A percentile compares a stretch with the other conserved stretches of the same genome.
Evolutionary conservation across 1,140 invertebrate genomes (phyloP).

Genomic region (Pomacea maculata): DNA sequence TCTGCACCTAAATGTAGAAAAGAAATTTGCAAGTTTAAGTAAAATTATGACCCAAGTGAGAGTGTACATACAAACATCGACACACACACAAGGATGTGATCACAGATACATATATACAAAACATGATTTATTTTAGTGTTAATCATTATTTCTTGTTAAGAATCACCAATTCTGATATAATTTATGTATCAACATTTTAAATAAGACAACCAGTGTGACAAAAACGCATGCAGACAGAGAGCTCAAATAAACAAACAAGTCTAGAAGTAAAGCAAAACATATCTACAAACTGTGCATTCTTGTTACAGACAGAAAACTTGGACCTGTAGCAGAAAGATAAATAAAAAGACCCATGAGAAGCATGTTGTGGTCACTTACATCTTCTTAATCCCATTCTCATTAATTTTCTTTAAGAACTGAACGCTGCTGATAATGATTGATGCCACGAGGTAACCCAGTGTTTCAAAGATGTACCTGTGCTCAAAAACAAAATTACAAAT

Average conservation of each 20-base stretch:
- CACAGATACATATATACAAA: too few relatives aligned
- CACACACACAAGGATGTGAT: too few relatives aligned
- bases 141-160: too few relatives aligned
- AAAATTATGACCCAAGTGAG: too few relatives aligned
- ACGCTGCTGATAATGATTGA: slow-evolving; percentile 86
- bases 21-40: background rate
- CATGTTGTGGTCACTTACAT: slow-evolving; percentile 68
- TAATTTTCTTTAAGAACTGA: slow-evolving; percentile 81
- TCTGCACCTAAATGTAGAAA: slow-evolving; percentile 70
- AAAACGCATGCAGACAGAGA: background rate
- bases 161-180: too few relatives aligned
- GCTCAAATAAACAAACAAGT: too few relatives aligned
- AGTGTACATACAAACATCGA: too few relatives aligned
- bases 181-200: too few relatives aligned
- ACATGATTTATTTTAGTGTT: too few relatives aligned
- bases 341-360: background rate
- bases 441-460: slow-evolving; percentile 85
- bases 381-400: slow-evolving; percentile 81
- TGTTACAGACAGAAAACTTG: background rate
- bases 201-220: too few relatives aligned
- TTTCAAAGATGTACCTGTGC: slow-evolving; percentile 92
- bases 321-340: background rate
- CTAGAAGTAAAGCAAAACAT: too few relatives aligned
- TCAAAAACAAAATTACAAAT: slow-evolving; percentile 16
- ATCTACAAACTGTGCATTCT: background rate